Conservation (phyloP, 2,797 vertebrate species). For the Vipera ursinii region DNA sequence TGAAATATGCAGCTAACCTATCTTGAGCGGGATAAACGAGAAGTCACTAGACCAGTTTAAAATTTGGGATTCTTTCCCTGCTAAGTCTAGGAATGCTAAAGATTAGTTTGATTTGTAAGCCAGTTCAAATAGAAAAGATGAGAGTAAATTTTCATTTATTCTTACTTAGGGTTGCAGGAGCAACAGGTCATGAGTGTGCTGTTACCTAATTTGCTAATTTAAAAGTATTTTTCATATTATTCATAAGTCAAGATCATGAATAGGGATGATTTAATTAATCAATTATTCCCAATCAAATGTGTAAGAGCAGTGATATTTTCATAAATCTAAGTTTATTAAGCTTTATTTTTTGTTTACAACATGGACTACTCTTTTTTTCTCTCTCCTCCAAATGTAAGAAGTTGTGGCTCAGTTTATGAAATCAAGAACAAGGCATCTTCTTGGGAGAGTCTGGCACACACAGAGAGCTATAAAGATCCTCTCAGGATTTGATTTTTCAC, state of each 20-base stretch:
- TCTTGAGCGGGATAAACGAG: neutral
- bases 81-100: neutral
- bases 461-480: accelerated
- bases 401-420: neutral
- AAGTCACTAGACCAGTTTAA: neutral
- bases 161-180: neutral
- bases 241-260: neutral
- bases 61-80: neutral
- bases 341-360: conserved; percentile 8
- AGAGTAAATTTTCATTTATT: neutral
- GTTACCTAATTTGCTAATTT: neutral
- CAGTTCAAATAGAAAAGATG: neutral
- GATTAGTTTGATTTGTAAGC: neutral
- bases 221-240: neutral
- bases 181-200: neutral
- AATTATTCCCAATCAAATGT: neutral
- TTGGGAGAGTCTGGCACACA: neutral
- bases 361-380: neutral
- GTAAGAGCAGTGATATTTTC: neutral
- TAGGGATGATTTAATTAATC: neutral
- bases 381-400: neutral
- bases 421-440: neutral
- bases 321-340: neutral
- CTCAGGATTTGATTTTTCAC: neutral
- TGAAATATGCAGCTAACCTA: neutral